These are phyloP conservation scores for Thalassarche chlororhynchos DNA, from an alignment of 2,113 vertebrate genomes.

Conservation along the genomic window DNA sequence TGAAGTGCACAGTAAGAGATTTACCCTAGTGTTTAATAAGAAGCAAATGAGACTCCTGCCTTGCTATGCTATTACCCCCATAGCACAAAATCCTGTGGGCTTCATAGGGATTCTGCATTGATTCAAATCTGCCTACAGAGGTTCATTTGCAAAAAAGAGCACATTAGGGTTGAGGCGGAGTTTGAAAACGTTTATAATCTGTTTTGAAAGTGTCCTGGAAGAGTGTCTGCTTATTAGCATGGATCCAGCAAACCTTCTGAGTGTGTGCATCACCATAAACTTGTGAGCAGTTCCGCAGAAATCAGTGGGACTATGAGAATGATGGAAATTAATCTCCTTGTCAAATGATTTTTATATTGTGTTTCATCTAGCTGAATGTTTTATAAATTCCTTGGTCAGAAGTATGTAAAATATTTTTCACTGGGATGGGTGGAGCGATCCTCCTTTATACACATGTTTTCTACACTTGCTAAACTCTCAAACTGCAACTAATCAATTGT, in stretches of 20 bases:
- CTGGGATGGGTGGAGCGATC: not conserved
- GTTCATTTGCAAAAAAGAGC: not conserved
- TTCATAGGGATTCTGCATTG: not conserved
- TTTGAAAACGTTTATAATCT: not conserved
- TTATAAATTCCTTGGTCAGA: not conserved
- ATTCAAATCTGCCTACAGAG: not conserved
- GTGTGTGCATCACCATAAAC: not conserved
- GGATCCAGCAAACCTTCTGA: not conserved
- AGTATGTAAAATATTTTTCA: not conserved
- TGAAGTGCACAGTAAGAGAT: not conserved
- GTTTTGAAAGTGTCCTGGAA: not conserved
- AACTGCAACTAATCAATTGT: not conserved
- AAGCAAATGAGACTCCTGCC: not conserved
- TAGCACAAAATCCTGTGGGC: not conserved
- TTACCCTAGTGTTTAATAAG: not conserved
- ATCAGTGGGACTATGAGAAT: not conserved
- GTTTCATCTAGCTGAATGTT: not conserved
- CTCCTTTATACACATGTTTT: not conserved
- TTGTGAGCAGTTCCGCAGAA: not conserved
- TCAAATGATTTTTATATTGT: not conserved
- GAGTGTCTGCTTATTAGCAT: not conserved
- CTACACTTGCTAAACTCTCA: not conserved
- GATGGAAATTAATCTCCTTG: not conserved
- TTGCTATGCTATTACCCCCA: not conserved
- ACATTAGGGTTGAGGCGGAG: not conserved